These are phyloP conservation scores for Melanotaenia parkinsoni DNA, from an alignment of 2,797 vertebrate species.

Conservation along the genomic window DNA sequence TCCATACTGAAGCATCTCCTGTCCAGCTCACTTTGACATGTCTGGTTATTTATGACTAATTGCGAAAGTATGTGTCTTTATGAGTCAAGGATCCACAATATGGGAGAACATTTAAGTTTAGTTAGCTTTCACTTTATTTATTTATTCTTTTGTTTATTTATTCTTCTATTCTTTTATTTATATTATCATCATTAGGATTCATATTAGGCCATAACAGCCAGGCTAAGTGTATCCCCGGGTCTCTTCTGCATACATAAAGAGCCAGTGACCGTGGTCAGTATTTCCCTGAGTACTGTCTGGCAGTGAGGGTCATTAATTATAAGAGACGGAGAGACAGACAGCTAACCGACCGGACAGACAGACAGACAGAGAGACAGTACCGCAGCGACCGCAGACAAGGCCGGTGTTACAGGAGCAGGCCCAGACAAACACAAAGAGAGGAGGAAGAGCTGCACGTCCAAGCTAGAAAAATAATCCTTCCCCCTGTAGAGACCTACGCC, in stretches of 20 bases:
- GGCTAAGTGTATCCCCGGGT: constrained; percentile 16
- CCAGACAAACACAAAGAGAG: constrained; percentile 77
- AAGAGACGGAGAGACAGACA: constrained; percentile 75
- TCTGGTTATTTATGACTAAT: not conserved
- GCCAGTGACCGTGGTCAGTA: constrained; percentile 1
- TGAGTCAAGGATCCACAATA: not conserved
- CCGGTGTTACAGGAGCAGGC: constrained; percentile 71
- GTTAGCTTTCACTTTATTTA: not conserved
- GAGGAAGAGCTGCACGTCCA: constrained; percentile 68
- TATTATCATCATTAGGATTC: not conserved
- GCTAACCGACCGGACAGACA: constrained; percentile 55
- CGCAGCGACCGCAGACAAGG: constrained; percentile 81
- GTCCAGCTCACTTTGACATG: not conserved
- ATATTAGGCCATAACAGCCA: not conserved
- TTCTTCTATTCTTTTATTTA: not conserved
- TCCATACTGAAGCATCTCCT: not conserved
- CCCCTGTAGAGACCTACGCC: constrained; percentile 42
- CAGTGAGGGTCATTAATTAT: constrained; percentile 75
- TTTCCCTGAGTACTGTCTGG: constrained; percentile 73
- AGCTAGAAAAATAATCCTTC: constrained; percentile 69
- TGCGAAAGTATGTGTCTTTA: not conserved
- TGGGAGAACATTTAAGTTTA: not conserved
- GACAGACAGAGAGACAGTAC: constrained; percentile 73
- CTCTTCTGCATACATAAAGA: constrained; percentile 44
- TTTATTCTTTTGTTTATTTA: not conserved